Conservation (phyloP, 2,113 vertebrate genomes). For the Girardinichthys multiradiatus region DNA sequence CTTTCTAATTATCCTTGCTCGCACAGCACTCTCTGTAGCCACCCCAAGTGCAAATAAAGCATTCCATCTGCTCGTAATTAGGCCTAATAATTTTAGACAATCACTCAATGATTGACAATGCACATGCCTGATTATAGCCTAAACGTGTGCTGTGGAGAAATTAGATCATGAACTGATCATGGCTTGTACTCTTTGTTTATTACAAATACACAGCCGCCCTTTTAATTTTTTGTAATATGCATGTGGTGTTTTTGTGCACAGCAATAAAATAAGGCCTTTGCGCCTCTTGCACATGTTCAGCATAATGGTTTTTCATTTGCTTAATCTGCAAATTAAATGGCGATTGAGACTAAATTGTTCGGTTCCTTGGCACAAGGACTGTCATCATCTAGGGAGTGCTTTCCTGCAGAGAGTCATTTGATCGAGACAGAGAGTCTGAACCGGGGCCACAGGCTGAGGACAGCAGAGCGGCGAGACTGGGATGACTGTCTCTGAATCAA, state of each 20-base stretch:
- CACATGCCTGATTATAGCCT: conserved; percentile 95
- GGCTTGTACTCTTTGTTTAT: conserved; percentile 34
- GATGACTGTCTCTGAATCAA: conserved; percentile 58
- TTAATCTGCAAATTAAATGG: conserved; percentile 99
- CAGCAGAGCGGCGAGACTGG: conserved; percentile 88
- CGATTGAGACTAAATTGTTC: conserved; percentile 87
- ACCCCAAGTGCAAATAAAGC: conserved; percentile 99
- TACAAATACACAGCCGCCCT: conserved; percentile 26
- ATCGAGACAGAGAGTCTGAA: conserved; percentile 94
- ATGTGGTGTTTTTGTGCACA: conserved; percentile 85
- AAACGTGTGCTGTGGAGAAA: conserved; percentile 79
- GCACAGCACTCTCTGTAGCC: conserved; percentile 98
- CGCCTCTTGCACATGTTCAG: conserved; percentile 86
- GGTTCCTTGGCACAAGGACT: conserved; percentile 86
- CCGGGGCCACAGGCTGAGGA: conserved; percentile 92
- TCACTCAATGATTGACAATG: conserved; percentile 97
- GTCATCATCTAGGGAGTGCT: conserved; percentile 96
- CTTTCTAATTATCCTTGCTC: conserved; percentile 99
- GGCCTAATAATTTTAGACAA: conserved; percentile 99
- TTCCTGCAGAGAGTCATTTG: conserved; percentile 99
- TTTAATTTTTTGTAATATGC: conserved; percentile 33
- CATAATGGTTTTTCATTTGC: conserved; percentile 97
- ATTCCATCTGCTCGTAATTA: conserved; percentile 99
- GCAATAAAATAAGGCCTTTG: conserved; percentile 94
- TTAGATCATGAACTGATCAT: conserved; percentile 51